Evolutionary conservation across 2,113 vertebrate species (phyloP), one percentile per base, ranked within the genome.

Genomic region (Ophthalmotilapia sp.): DNA sequence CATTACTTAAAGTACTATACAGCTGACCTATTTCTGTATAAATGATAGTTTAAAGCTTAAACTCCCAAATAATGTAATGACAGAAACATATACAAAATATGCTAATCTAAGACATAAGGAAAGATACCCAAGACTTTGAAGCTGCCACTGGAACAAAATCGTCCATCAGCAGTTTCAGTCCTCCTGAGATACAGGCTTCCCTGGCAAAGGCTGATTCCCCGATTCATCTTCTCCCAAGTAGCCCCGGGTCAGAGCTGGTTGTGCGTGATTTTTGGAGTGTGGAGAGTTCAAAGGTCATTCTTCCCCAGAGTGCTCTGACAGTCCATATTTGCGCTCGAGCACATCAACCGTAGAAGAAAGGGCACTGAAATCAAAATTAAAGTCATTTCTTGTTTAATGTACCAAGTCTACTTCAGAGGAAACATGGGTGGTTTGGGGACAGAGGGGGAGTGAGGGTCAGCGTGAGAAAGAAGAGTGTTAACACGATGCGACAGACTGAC

Each of bases 271-370:
- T 31, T 53, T 23, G 14, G 55, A 60, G 83, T 82, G 83, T 40
- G 58, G 33, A 42, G 53, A 56, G 82, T 38, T 89, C 84, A 86
- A 81, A 62, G 73, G 86, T 95, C 89, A 94, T 33, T 90, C 77
- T 29, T 84, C 60, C 49, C 65, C 89, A 4, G 79, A 70, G 65
- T 95, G 83, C 62, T 93, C 83, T 75, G 96, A 95, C 89, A 98
- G 94, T 51, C 97, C 95, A 1, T 98, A 97, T 93, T 97, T 98
- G 89, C 89, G 92, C 82, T 95, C 90, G 84, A 99, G 96, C 89
- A 97, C 94, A 23, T 96, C 95, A 29, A 97, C 88, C 0, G 98
- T 99, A 2, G 95, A 89, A 4, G 94, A 90, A 80, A 97, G 93
- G 3, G 98, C 98, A 81, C 98, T 99, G 96, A 13, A 85, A 91